phyloP scores from a whole-genome alignment of 37 sponge, comb jelly and placozoan species.

The Cliona cf. orientalis region DNA sequence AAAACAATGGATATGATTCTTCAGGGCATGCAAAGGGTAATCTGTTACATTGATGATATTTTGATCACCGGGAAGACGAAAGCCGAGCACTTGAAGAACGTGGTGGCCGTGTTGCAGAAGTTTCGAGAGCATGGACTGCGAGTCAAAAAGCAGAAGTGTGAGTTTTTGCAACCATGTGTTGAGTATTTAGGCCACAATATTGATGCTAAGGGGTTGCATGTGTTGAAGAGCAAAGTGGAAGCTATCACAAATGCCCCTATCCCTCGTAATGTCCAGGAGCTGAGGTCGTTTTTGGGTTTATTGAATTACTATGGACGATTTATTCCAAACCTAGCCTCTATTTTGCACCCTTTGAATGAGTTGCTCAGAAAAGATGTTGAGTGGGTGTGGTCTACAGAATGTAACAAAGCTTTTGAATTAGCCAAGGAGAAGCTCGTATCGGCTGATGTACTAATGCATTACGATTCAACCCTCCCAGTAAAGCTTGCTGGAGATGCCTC shows the following conservation, averaged over 20 bases:
- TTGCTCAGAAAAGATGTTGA: neutral
- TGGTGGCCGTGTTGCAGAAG: slow-evolving; percentile 31
- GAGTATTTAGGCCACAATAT: slow-evolving; percentile 41
- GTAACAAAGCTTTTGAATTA: slow-evolving; percentile 25
- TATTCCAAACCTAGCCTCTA: slow-evolving; percentile 30
- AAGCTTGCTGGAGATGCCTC: slow-evolving; percentile 43
- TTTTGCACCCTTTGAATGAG: slow-evolving; percentile 43
- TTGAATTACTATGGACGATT: slow-evolving; percentile 51
- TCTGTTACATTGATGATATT: too few relatives aligned
- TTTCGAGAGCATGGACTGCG: slow-evolving; percentile 28
- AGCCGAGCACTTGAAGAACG: slow-evolving; percentile 19
- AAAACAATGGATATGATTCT: slow-evolving; percentile 31
- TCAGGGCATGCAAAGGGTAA: slow-evolving; percentile 26
- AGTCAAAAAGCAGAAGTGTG: slow-evolving; percentile 30
- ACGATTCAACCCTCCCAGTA: slow-evolving; percentile 30
- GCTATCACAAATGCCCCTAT: slow-evolving; percentile 34
- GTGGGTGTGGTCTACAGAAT: slow-evolving; percentile 43
- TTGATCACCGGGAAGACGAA: too few relatives aligned
- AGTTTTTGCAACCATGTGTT: slow-evolving; percentile 16
- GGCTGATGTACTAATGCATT: slow-evolving; percentile 35
- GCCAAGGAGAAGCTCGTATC: slow-evolving; percentile 28
- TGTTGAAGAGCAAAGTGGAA: slow-evolving; percentile 6
- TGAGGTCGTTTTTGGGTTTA: slow-evolving; percentile 55
- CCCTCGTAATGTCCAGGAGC: slow-evolving; percentile 29
- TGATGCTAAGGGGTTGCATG: slow-evolving; percentile 39